Evolutionary conservation across 2,888 invertebrate species (phyloP), one percentile per base, ranked within the genome.

Genomic region (Epicampocera succincta): DNA sequence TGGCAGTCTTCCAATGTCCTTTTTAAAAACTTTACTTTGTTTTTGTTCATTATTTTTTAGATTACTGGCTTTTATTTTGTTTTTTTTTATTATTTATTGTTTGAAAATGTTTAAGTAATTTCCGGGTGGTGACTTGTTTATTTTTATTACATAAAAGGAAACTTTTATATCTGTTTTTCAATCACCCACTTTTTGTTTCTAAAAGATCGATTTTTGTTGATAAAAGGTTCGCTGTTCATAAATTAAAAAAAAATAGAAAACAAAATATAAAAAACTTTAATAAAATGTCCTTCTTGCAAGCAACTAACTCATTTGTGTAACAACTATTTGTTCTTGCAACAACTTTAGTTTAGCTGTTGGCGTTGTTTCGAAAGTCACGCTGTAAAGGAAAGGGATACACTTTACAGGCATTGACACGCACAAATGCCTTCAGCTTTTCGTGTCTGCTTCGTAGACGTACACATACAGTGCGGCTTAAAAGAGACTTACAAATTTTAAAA

Each of bases 101-200:
- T 68, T 4, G 15, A 52, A 63, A 66, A 50, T 72, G 56, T 73
- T 78, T 60, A 13, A 66, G 54, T 48, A 82, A 82, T 82, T 82
- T 82, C 82, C 82, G 82, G 78, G 74, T 75, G 78, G 77, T 82
- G 82, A 69, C 78, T 78, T 78, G 68, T 78, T 78, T 74, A 61
- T 74, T 82, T 82, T 50, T 56, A 33, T 69, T 38, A 46, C 19
- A n/a, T n/a, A n/a, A n/a, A n/a, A n/a, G n/a, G n/a, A n/a, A n/a
- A n/a, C n/a, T 29, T 63, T 61, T 6, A 12, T 48, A 60, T 29
- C 6, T 44, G 46, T 19, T 33, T 19, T 48, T 58, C 13, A 42
- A 21, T 9, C 21, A 63, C 46, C 63, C 33, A 29, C 3, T 60
- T 68, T 33, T 3, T 33, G 33, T 44, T 56, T 61, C 52, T 78